These are phyloP conservation scores for Zapus hudsonius DNA, from an alignment of 2,113 vertebrate species.

Conservation along the genomic window DNA sequence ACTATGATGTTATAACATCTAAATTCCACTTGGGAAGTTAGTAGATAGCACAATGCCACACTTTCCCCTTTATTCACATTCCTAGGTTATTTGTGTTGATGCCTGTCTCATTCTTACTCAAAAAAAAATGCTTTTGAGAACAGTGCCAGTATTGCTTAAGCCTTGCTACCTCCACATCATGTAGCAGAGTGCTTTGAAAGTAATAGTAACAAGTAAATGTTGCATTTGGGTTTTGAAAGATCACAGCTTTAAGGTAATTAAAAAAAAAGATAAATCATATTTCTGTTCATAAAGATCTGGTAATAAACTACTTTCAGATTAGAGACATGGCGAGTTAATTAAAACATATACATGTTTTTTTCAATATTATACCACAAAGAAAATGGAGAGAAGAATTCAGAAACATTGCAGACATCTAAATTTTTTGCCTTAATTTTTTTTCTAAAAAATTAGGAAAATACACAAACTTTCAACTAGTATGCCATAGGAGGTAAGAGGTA, in stretches of 20 bases:
- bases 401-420: slow-evolving; percentile 36
- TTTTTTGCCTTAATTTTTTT: too few species aligned
- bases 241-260: slow-evolving; percentile 23
- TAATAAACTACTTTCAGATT: slow-evolving; percentile 3
- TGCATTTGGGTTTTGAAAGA: neutral
- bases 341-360: slow-evolving; percentile 6
- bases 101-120: neutral
- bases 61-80: slow-evolving; percentile 58
- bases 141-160: neutral
- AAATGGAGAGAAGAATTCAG: neutral
- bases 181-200: neutral
- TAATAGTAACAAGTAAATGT: neutral
- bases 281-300: neutral
- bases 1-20: neutral
- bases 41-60: slow-evolving; percentile 12
- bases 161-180: neutral
- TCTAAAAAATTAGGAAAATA: slow-evolving; percentile 57
- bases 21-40: slow-evolving; percentile 55
- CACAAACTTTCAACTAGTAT: slow-evolving; percentile 25
- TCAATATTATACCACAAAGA: slow-evolving; percentile 45
- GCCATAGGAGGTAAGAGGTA: neutral
- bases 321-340: slow-evolving; percentile 14
- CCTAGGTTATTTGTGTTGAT: slow-evolving; percentile 45
- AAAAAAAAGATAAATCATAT: slow-evolving; percentile 33
- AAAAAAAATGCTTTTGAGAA: neutral